Evolutionary conservation across 2,797 vertebrate species (phyloP), one percentile per base, ranked within the genome.

Genomic region (Spea hammondii): DNA sequence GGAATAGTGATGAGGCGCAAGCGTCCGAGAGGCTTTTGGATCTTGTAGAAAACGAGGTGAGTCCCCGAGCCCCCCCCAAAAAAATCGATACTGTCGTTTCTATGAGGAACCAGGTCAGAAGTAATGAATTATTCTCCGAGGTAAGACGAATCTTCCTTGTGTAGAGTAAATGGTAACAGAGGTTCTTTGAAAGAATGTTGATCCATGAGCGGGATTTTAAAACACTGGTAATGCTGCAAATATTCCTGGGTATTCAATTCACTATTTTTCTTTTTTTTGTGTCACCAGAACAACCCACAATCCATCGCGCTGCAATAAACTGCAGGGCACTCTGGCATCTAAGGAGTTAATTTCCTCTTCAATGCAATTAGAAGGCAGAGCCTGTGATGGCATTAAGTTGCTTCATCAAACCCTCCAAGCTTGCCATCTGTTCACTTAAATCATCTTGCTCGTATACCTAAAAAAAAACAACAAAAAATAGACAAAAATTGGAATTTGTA

Each of bases 321-420:
- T 76, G 14, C 69, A 76, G 62, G 12, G 45, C 51, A 74, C 17
- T 11, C 17, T 13, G n/a, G 51, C 53, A 67, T 46, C 79, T 47
- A 76, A 72, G 49, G 69, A 49, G 68, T 71, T 59, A 65, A 67
- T 77, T 32, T 4, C 44, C 76, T 82, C 11, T 0, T 77, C 59
- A 53, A 64, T 44, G 11, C 53, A 79, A 85, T 93, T 93, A 98
- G 92, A 98, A 98, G 85, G 96, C 97, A 0, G 97, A 98, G 85
- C 97, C 96, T 0, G 96, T 98, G 88, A 98, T 98, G 83, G 97
- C 97, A 0, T 98, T 98, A 70, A 98, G 96, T 84, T 98, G 96
- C 89, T 98, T 97, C 97, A 98, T 98, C 82, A 98, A 88, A 80
- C 97, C 96, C 86, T 98, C 97, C 85, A 98, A 90, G 87, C 97